Evolutionary conservation across 1,140 invertebrate genomes (phyloP).

Genomic region (Hycleus cichorii): DNA sequence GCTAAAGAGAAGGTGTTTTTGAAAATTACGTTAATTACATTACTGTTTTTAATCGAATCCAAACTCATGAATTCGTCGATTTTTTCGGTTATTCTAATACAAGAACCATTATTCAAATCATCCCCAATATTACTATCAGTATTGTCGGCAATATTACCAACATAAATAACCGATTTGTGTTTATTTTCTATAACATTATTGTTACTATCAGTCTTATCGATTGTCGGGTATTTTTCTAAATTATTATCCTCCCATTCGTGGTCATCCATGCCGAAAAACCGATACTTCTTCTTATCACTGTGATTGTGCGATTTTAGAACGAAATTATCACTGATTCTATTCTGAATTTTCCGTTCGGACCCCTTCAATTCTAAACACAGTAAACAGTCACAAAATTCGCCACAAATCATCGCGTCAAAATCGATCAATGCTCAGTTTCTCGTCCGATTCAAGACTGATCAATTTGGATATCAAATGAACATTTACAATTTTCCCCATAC

Average conservation of each 20-base stretch:
- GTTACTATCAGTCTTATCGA: constrained; percentile 27
- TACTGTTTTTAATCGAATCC: constrained; percentile 43
- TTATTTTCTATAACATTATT: constrained; percentile 21
- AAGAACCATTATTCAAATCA: too few relatives aligned
- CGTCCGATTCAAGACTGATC: too few relatives aligned
- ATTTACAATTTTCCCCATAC: too few relatives aligned
- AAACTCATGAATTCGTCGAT: constrained; percentile 32
- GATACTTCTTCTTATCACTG: constrained; percentile 27
- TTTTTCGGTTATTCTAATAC: constrained; percentile 23
- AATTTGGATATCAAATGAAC: too few relatives aligned
- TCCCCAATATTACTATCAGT: constrained; percentile 9
- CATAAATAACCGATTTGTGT: constrained; percentile 38
- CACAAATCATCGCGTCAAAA: constrained; percentile 40
- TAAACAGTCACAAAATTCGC: constrained; percentile 45
- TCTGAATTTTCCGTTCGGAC: constrained; percentile 25
- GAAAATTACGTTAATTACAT: constrained; percentile 56
- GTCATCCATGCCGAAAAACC: constrained; percentile 34
- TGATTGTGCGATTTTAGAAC: not conserved
- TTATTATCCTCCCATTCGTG: constrained; percentile 28
- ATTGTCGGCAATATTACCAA: constrained; percentile 28
- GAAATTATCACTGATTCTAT: too few relatives aligned
- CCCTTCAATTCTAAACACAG: constrained; percentile 44
- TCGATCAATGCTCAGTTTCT: not conserved
- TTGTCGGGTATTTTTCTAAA: constrained; percentile 43
- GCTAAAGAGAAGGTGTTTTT: constrained; percentile 56